Evolutionary conservation across 2,797 vertebrate species (phyloP).

Genomic region (Acomys russatus): DNA sequence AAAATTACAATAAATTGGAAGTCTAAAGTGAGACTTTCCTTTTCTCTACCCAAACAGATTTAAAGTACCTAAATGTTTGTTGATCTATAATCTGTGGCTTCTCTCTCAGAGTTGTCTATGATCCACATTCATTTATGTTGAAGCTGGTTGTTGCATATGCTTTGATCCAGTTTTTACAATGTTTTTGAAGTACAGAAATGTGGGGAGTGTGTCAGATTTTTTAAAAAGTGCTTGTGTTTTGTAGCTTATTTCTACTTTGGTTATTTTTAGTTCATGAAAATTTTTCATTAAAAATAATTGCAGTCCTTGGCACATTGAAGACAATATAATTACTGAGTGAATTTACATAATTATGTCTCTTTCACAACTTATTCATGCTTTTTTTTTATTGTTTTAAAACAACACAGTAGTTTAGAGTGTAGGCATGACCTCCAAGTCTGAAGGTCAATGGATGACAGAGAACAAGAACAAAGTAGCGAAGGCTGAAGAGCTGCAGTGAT

Average conservation of each 20-base stretch:
- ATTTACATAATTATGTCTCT: slow-evolving; percentile 68
- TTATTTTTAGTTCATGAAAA: slow-evolving; percentile 62
- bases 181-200: slow-evolving; percentile 30
- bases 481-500: neutral
- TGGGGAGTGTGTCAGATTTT: slow-evolving; percentile 40
- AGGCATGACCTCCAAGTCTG: slow-evolving; percentile 46
- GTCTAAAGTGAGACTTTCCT: slow-evolving; percentile 40
- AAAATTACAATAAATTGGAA: slow-evolving; percentile 13
- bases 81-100: slow-evolving; percentile 42
- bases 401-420: slow-evolving; percentile 10
- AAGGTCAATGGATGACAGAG: neutral
- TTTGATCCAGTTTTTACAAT: slow-evolving; percentile 30
- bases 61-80: slow-evolving; percentile 39
- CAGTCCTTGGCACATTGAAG: slow-evolving; percentile 61
- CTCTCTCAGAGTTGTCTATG: slow-evolving; percentile 50
- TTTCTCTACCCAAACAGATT: neutral
- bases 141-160: neutral
- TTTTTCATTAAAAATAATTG: slow-evolving; percentile 74
- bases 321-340: slow-evolving; percentile 71
- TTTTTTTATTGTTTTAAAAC: slow-evolving; percentile 65
- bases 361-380: slow-evolving; percentile 61
- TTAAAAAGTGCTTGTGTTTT: slow-evolving; percentile 40
- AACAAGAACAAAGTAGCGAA: neutral
- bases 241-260: slow-evolving; percentile 34
- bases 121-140: slow-evolving; percentile 35